Percentiles rank a stretch among this genome's conserved stretches.
These are phyloP conservation scores for Chunga burmeisteri DNA, from an alignment of 2,113 vertebrate genomes.

Conservation along the genomic window DNA sequence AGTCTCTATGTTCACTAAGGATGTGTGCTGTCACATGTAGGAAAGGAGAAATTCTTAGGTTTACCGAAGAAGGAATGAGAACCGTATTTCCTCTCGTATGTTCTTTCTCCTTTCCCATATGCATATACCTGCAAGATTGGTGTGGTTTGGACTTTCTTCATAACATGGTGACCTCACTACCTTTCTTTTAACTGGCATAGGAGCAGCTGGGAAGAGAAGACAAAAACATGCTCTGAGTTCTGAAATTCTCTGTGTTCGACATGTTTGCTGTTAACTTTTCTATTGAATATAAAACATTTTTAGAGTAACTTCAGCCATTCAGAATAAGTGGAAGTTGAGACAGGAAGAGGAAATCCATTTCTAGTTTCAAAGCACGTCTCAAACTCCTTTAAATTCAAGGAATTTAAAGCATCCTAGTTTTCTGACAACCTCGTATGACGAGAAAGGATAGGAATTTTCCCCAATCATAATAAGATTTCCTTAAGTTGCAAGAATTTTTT, in stretches of 20 bases:
- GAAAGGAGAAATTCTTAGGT: background rate
- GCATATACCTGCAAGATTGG: background rate
- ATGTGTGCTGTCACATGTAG: background rate
- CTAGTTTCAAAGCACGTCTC: background rate
- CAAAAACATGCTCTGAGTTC: background rate
- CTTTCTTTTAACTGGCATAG: background rate
- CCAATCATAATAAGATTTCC: conserved; percentile 1
- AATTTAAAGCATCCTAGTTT: conserved; percentile 38
- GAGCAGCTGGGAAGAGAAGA: background rate
- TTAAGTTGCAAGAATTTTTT: conserved; percentile 36
- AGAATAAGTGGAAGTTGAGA: background rate
- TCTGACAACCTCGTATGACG: background rate
- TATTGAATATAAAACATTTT: background rate
- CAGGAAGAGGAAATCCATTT: background rate
- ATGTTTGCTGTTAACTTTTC: background rate
- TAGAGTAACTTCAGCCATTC: background rate
- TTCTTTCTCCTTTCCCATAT: background rate
- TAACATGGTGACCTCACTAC: accelerated
- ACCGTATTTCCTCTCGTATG: accelerated
- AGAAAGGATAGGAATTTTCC: conserved; percentile 44
- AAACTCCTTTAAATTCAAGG: conserved; percentile 13
- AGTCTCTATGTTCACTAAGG: background rate
- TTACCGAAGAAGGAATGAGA: background rate
- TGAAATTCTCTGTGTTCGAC: background rate
- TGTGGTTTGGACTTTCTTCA: background rate